Evolutionary conservation across 2,888 invertebrate species (phyloP), one percentile per base, ranked within the genome.

Genomic region (Tromatobia lineatoria): DNA sequence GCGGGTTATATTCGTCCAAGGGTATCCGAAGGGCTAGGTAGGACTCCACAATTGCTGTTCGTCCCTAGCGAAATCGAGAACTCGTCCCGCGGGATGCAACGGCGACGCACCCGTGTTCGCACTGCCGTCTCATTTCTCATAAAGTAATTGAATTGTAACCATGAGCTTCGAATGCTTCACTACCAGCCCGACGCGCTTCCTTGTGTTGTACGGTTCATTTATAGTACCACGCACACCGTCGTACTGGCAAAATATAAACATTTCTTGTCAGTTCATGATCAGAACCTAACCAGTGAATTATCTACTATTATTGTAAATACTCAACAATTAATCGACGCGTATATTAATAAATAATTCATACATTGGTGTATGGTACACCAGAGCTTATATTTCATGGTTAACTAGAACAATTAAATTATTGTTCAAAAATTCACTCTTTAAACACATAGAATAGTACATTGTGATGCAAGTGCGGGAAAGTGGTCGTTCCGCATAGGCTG

Each of bases 71-170:
- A 64, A 66, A 79, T 73, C 64, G 29, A 64, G 34, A 79, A 73
- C 66, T 42, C 34, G 15, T 73, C 71, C 79, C 66, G 7, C 8
- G 25, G 71, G 67, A 29, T 29, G 20, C 59, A 13, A 59, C 69
- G 18, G 20, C 59, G 76, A 67, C 50, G 34, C 34, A 18, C 34
- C 4, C 52, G 66, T 47, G 50, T 20, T 45, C 61, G 52, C 38
- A 38, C 23, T 70, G 52, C 61, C 50, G 42, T 8, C 67, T 57
- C 34, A 52, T 42, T 54, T 71, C 79, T 73, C 71, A 29, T 52
- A n/a, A 11, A 64, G 79, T 79, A 73, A 66, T 71, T 79, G 71
- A 79, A 54, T 64, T 15, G 57, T 45, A 15, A 66, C 71, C 29
- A 54, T 54, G 66, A 29, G 54, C 18, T 42, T 64, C 42, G 42